phyloP scores from a whole-genome alignment of 2,797 vertebrate genomes.

The Hemibagrus guttatus region DNA sequence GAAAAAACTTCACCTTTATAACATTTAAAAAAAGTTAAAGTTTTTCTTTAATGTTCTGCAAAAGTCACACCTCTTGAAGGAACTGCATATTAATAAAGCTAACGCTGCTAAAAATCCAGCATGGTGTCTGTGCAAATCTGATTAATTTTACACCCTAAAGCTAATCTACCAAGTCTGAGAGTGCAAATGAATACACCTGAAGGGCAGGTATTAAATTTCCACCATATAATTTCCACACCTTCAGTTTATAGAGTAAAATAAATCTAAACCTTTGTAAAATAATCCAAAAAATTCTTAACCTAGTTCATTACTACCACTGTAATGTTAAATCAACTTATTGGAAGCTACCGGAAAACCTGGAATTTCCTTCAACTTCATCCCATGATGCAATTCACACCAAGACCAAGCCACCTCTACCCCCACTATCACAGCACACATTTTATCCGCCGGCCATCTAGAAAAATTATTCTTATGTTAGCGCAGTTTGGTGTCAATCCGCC shows the following conservation, averaged over 20 bases:
- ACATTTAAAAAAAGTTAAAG: too few species aligned
- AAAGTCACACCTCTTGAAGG: background rate
- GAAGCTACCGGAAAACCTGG: too few species aligned
- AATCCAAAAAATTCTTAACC: background rate
- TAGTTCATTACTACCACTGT: background rate
- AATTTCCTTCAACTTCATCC: background rate
- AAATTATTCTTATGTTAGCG: too few species aligned
- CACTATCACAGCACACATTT: background rate
- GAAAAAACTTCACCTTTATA: too few species aligned
- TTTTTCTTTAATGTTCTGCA: too few species aligned
- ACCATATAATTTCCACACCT: background rate
- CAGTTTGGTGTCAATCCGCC: too few species aligned
- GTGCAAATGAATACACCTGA: conserved; percentile 1
- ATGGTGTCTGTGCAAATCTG: background rate
- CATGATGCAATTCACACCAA: background rate
- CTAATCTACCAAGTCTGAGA: conserved; percentile 2
- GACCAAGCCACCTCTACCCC: background rate
- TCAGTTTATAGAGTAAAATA: background rate
- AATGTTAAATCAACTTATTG: background rate
- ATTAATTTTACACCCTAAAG: conserved; percentile 10
- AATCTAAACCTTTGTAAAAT: background rate
- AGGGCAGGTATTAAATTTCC: background rate
- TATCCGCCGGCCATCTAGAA: too few species aligned
- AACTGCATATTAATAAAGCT: background rate
- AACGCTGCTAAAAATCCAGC: background rate